These are phyloP conservation scores for Elanus axillaris DNA, from an alignment of 2,113 vertebrate species.

Conservation along the genomic window DNA sequence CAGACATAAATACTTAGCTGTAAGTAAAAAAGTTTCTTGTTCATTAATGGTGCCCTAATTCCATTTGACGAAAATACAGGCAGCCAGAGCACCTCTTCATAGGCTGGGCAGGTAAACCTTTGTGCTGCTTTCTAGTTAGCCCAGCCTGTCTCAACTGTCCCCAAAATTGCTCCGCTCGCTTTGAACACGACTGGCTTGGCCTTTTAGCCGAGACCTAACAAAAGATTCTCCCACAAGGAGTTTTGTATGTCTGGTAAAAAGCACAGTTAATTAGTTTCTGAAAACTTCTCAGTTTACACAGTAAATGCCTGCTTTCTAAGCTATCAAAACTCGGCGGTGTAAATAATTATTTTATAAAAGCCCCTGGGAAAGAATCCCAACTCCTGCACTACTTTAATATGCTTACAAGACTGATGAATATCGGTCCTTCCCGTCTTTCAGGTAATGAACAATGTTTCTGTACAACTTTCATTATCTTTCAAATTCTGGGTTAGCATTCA, in stretches of 20 bases:
- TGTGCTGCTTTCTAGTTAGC: neutral
- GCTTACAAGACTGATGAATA: constrained; percentile 48
- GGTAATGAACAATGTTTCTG: constrained; percentile 59
- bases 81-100: neutral
- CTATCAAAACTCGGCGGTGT: constrained; percentile 15
- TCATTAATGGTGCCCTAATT: neutral
- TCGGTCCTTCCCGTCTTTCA: constrained; percentile 32
- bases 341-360: constrained; percentile 60
- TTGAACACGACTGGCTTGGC: neutral
- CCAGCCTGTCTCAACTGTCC: neutral
- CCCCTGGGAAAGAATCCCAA: constrained; percentile 59
- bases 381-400: constrained; percentile 37
- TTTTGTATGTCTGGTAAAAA: constrained; percentile 15
- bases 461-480: constrained; percentile 58
- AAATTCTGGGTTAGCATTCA: constrained; percentile 46
- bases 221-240: constrained; percentile 24
- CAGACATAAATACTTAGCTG: neutral
- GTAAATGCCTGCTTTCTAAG: constrained; percentile 4
- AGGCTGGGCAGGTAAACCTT: neutral
- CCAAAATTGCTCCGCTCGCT: neutral
- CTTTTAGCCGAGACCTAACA: neutral
- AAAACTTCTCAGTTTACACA: constrained; percentile 44
- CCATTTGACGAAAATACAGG: neutral
- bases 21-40: neutral
- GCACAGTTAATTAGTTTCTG: constrained; percentile 58